Percentiles rank a stretch among this genome's conserved stretches.
phyloP scores from a whole-genome alignment of 1,140 invertebrate species.

The Ridgeia piscesae region DNA sequence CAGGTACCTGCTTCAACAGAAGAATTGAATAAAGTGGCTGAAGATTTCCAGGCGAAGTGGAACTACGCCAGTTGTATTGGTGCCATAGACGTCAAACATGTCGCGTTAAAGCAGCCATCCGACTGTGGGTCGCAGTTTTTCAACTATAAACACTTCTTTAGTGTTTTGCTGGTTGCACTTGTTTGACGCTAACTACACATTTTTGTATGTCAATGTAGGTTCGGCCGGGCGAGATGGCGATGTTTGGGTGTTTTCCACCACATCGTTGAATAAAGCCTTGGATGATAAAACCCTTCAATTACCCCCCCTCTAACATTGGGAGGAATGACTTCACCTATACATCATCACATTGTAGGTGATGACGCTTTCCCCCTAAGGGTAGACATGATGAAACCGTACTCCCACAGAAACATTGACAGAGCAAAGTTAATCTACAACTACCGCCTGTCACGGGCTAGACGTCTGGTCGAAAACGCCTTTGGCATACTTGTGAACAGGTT shows the following conservation, averaged over 20 bases:
- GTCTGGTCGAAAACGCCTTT: slow-evolving; percentile 51
- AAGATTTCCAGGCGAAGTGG: too few relatives aligned
- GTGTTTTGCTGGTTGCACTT: slow-evolving; percentile 8
- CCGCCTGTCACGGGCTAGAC: slow-evolving; percentile 44
- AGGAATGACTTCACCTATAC: too few relatives aligned
- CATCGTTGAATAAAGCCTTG: too few relatives aligned
- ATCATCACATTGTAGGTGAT: neutral
- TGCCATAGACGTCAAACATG: too few relatives aligned
- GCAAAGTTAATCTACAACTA: slow-evolving; percentile 58
- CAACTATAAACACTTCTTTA: slow-evolving; percentile 17
- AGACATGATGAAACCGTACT: slow-evolving; percentile 56
- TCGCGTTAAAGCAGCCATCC: too few relatives aligned
- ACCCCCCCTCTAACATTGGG: neutral
- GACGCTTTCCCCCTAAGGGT: slow-evolving; percentile 36
- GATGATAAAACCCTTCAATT: neutral
- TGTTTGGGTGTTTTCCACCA: neutral
- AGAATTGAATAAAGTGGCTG: too few relatives aligned
- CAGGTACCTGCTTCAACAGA: too few relatives aligned
- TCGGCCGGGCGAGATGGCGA: neutral
- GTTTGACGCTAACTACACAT: slow-evolving; percentile 14
- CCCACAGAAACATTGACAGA: slow-evolving; percentile 39
- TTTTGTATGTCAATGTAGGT: slow-evolving; percentile 2
- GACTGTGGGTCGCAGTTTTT: neutral
- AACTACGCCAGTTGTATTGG: too few relatives aligned
- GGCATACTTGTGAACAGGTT: slow-evolving; percentile 35